Base-by-base conservation (phyloP, 2,888 invertebrate species). In the Xestoiulus laeticollis region DNA sequence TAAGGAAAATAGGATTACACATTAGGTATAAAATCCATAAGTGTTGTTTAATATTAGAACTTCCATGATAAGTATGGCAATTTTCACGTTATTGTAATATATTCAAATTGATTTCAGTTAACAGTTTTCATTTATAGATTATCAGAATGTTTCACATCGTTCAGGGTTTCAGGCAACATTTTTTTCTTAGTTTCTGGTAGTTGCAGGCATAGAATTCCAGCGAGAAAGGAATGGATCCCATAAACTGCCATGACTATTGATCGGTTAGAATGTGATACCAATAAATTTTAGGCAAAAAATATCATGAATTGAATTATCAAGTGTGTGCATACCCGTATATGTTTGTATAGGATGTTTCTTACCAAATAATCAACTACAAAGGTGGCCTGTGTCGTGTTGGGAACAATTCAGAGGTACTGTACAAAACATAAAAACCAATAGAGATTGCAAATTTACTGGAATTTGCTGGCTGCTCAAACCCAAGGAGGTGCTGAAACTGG, bases 121-220 rank as follows among this genome's bases (percentile, higher is more conserved):
- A n/a, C n/a, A n/a, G n/a, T 59, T 59, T 59, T n/a, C 53, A 59
- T n/a, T 59, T 59, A 19, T 59, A 59, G 53, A n/a, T 59, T 19
- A n/a, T 59, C n/a, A n/a, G 53, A 59, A 3, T 59, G 53, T 87
- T 87, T 78, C 5, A 88, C 88, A 30, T 88, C 88, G n/a, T 59
- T 43, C 10, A 88, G 32, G 14, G 88, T 88, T 53, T 88, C 85
- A 16, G 88, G 88, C 16, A 88, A 26, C 32, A 33, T 33, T 26
- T 44, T 30, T 19, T 59, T 59, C 53, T 59, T 88, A 0, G 88
- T 88, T 68, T 88, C 88, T 85, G 85, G 88, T 26, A 88, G n/a
- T n/a, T 85, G 48, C 1, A 85, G 30, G 16, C 85, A 85, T 19
- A 88, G 59, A 26, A 88, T 16, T 19, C 85, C 88, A 19, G 88